Base-by-base conservation (phyloP, 2,888 invertebrate species). In the Volucella zonaria region DNA sequence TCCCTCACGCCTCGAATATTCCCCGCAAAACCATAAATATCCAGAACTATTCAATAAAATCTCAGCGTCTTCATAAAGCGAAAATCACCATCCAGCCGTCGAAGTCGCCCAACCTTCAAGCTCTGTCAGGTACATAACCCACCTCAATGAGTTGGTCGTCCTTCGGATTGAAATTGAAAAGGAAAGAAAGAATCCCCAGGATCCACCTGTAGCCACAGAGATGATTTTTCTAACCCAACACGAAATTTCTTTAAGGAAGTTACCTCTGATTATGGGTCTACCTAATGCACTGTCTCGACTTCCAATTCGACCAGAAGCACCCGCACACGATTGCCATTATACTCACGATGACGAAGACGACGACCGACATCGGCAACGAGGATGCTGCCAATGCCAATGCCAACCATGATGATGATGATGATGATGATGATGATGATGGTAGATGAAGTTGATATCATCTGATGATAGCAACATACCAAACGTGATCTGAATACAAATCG, bases 401-500 rank as follows among this genome's bases (percentile, higher is more conserved):
- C 42, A 56, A 64, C 47, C n/a, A n/a, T n/a, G 82, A 67, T 75
- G 80, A 80, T 64, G 80, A 75, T 23, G 62, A 75, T 47, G 74
- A 56, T 43, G 54, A 74, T 49, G 52, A 82, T 51, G 77, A 71
- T 62, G 76, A 47, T 61, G 67, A 62, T 61, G 49, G 51, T 42
- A 66, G 75, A 56, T 76, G 80, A 80, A 83, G 75, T 66, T 61
- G 78, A 74, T 78, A 62, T 62, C 58, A 77, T 47, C 68, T 66
- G 58, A 67, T 71, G 81, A 76, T 76, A 71, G 76, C 66, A 77
- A 64, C 74, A 74, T 68, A 54, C 70, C 45, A 67, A 67, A 80
- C 83, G 83, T 83, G 83, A 80, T 79, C 58, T 9, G 80, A 75
- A 83, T 83, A 47, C 83, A 71, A 83, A 83, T 76, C 42, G 49